phyloP scores from a whole-genome alignment of 2,797 vertebrate species.

The Gephyroberyx darwinii region DNA sequence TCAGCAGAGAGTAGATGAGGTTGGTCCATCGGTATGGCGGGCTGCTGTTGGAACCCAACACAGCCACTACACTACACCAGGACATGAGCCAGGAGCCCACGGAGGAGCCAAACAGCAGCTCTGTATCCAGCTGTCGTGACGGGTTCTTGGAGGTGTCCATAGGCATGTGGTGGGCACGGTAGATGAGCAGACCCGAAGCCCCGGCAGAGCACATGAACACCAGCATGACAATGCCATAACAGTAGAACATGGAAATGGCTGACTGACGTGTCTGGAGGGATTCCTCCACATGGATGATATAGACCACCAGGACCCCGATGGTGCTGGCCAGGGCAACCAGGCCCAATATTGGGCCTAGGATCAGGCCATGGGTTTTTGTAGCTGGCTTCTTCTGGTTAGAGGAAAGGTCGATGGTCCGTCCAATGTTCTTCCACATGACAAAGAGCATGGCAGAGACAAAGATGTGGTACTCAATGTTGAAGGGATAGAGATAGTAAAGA shows the following conservation, averaged over 20 bases:
- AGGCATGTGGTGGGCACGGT: slow-evolving; percentile 82
- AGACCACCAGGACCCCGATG: slow-evolving; percentile 90
- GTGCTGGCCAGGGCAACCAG: slow-evolving; percentile 87
- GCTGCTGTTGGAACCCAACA: slow-evolving; percentile 77
- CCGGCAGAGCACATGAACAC: slow-evolving; percentile 87
- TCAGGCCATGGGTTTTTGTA: slow-evolving; percentile 80
- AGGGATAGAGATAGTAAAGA: slow-evolving; percentile 94
- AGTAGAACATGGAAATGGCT: slow-evolving; percentile 92
- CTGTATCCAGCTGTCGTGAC: slow-evolving; percentile 88
- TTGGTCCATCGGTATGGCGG: slow-evolving; percentile 90
- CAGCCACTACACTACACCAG: slow-evolving; percentile 92
- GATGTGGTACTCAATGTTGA: slow-evolving; percentile 98
- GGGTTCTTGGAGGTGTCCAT: slow-evolving; percentile 90
- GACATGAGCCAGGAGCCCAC: slow-evolving; percentile 95
- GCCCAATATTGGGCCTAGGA: slow-evolving; percentile 86
- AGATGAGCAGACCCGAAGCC: slow-evolving; percentile 85
- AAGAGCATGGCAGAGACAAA: slow-evolving; percentile 95
- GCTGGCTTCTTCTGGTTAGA: slow-evolving; percentile 78
- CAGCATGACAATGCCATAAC: slow-evolving; percentile 86
- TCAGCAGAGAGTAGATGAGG: slow-evolving; percentile 88
- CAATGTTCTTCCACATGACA: slow-evolving; percentile 97
- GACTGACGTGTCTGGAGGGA: slow-evolving; percentile 83
- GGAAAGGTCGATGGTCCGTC: slow-evolving; percentile 85
- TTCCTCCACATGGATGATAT: slow-evolving; percentile 88
- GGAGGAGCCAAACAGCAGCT: slow-evolving; percentile 90